phyloP scores from a whole-genome alignment of 2,888 invertebrate genomes.

The Empis stercorea region DNA sequence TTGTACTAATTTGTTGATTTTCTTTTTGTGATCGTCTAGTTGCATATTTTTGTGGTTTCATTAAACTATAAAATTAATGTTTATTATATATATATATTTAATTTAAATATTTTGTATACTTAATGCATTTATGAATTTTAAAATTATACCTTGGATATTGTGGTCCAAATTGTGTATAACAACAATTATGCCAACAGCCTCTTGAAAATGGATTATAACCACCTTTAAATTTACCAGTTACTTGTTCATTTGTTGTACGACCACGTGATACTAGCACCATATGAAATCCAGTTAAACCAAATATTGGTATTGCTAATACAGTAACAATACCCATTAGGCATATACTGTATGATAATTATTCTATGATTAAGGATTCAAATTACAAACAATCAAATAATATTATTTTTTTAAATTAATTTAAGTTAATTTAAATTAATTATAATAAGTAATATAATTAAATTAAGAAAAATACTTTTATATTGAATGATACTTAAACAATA shows the following conservation, averaged over 20 bases:
- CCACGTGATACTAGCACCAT: conserved; percentile 92
- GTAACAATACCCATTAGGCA: conserved; percentile 85
- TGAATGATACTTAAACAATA: too few species aligned
- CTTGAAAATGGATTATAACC: conserved; percentile 97
- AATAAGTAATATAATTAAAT: too few species aligned
- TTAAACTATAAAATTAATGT: conserved; percentile 38
- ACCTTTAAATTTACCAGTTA: conserved; percentile 97
- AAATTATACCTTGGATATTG: conserved; percentile 81
- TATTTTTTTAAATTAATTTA: too few species aligned
- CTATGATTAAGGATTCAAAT: conserved; percentile 18
- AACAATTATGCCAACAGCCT: conserved; percentile 92
- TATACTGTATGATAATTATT: conserved; percentile 50
- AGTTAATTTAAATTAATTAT: too few species aligned
- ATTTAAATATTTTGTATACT: conserved; percentile 9
- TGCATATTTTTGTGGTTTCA: conserved; percentile 54
- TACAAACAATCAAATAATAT: too few species aligned
- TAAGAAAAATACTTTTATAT: too few species aligned
- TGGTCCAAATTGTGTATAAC: conserved; percentile 89
- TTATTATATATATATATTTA: not conserved
- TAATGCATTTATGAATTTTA: not conserved
- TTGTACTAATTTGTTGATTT: conserved; percentile 36
- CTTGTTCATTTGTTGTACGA: conserved; percentile 98
- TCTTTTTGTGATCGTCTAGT: conserved; percentile 45
- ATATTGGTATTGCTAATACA: conserved; percentile 87
- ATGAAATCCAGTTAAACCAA: conserved; percentile 96